A percentile compares a stretch with the other conserved stretches of the same genome.
These are phyloP conservation scores for Mormyrus hasselquistii DNA, from an alignment of 2,797 vertebrate species.

Conservation along the genomic window DNA sequence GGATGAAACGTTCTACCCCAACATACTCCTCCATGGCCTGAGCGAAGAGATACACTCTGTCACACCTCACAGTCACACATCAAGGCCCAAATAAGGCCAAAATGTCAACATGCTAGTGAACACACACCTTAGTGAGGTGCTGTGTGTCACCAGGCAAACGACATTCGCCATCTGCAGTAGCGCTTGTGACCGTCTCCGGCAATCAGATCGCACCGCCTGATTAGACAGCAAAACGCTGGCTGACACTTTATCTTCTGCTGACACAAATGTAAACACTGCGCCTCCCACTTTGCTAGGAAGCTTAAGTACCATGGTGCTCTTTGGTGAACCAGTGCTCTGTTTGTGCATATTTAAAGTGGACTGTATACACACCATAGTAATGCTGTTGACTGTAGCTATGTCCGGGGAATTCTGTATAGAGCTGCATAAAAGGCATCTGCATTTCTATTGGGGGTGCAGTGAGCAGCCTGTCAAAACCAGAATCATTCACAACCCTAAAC, in stretches of 20 bases:
- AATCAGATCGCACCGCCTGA: not conserved
- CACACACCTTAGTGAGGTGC: not conserved
- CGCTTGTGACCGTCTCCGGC: not conserved
- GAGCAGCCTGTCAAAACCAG: not conserved
- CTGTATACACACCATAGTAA: not conserved
- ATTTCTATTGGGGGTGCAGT: not conserved
- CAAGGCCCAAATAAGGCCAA: not conserved
- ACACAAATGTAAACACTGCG: not conserved
- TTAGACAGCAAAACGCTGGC: not conserved
- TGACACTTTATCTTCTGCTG: not conserved
- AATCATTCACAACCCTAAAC: not conserved
- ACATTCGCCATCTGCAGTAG: not conserved
- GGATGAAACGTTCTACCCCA: not conserved
- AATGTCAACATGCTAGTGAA: not conserved
- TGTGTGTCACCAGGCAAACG: not conserved
- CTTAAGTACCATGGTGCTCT: not conserved
- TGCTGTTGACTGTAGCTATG: not conserved
- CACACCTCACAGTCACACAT: not conserved
- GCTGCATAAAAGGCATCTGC: not conserved
- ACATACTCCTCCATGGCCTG: not conserved
- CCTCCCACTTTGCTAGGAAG: not conserved
- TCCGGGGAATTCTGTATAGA: not conserved
- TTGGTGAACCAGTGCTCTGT: not conserved
- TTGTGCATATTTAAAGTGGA: not conserved
- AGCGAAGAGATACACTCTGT: not conserved